Evolutionary conservation across 92 coral and sea anemone genomes (phyloP), one percentile per base, ranked within the genome.

Genomic region (Parazoanthus swiftii): DNA sequence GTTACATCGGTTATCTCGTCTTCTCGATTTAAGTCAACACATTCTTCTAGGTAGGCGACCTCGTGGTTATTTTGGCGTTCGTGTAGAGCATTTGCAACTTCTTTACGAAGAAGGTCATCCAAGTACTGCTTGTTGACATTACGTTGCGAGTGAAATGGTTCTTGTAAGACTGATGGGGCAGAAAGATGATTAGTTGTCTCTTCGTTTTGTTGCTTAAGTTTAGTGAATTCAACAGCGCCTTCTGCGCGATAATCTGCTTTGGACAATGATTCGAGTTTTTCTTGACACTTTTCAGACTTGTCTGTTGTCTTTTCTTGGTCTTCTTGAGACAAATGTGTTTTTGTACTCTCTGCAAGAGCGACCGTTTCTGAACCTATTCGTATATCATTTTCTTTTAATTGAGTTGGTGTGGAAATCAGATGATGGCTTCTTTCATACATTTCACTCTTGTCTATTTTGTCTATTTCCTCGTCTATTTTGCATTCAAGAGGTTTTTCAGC

Each of bases 1-100:
- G 87, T 70, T 71, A 84, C 87, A 48, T 84, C 87, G 14, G 87
- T 84, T 44, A 84, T 84, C 35, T 84, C 87, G 65, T 84, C 87
- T 50, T 84, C 87, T 16, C 77, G 87, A 16, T 73, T 71, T 51
- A 84, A 50, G 63, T 84, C 78, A 71, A 50, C 67, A 71, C 77
- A 42, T 50, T 71, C 79, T 6, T 71, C 65, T 44, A 3, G 56
- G 36, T 2, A 11, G 18, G 16, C 14, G 18, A 9, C 43, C 6
- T 72, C 44, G 29, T 23, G 79, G 21, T 11, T 73, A 48, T 9
- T 46, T 44, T 48, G 77, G 15, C 87, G 87, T 26, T 84, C 87
- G 25, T 71, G 68, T 7, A 84, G 29, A 29, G 87, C 87, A 14
- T 56, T 36, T 2, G 79, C 43, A 84, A 71, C 87, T 26, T 84